A percentile compares a stretch with the other conserved stretches of the same genome.
These are phyloP conservation scores for Stegana nigrithorax DNA, from an alignment of 2,888 invertebrate species.

Conservation along the genomic window DNA sequence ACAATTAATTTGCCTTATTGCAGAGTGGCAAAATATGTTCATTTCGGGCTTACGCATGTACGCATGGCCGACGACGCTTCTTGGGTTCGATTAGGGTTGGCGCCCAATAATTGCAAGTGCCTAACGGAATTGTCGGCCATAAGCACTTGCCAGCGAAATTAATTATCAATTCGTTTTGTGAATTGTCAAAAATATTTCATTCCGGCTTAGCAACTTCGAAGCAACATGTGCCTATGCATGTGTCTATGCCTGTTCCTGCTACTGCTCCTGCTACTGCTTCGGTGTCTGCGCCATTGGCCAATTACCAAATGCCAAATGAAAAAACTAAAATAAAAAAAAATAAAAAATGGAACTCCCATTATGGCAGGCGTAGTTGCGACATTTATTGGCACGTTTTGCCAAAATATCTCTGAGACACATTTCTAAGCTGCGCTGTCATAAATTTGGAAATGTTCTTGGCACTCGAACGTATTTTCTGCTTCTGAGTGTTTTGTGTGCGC, in stretches of 20 bases:
- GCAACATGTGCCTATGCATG: conserved; percentile 3
- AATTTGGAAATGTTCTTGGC: too few species aligned
- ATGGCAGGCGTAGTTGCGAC: too few species aligned
- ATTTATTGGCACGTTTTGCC: too few species aligned
- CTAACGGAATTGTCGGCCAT: not conserved
- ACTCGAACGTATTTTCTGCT: too few species aligned
- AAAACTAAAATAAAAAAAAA: conserved; percentile 18
- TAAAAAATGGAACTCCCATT: too few species aligned
- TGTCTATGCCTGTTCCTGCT: too few species aligned
- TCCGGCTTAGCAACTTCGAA: not conserved
- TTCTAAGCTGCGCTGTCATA: too few species aligned
- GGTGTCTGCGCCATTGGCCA: too few species aligned
- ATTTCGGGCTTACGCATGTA: not conserved
- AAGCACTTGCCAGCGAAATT: not conserved
- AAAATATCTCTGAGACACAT: too few species aligned
- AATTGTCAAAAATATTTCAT: not conserved
- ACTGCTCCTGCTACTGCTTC: too few species aligned
- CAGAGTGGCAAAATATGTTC: not conserved
- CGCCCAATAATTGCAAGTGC: not conserved
- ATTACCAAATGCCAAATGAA: too few species aligned
- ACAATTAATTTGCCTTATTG: conserved; percentile 2
- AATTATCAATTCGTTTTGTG: conserved; percentile 5
- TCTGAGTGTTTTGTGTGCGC: too few species aligned
- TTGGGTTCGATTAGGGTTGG: not conserved
- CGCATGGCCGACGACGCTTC: not conserved